Evolutionary conservation across 2,113 vertebrate species (phyloP).

Genomic region (Pangasianodon hypophthalmus): DNA sequence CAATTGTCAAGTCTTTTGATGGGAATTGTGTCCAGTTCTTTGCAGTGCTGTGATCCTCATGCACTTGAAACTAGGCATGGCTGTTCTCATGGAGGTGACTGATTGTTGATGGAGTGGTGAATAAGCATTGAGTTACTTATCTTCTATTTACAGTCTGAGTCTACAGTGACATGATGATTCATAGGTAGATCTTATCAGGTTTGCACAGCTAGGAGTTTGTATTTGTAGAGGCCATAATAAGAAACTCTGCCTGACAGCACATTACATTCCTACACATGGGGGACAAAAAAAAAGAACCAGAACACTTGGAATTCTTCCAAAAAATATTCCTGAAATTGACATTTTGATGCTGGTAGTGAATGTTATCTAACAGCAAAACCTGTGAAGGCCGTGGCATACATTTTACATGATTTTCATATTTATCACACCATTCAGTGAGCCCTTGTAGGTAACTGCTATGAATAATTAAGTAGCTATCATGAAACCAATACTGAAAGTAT

Average conservation of each 20-base stretch:
- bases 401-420: background rate
- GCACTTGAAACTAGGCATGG: background rate
- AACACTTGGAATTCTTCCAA: background rate
- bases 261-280: background rate
- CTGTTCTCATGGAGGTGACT: conserved; percentile 17
- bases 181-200: conserved; percentile 48
- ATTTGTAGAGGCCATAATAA: background rate
- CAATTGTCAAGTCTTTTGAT: background rate
- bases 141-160: conserved; percentile 51
- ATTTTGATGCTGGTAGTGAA: background rate
- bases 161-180: conserved; percentile 47
- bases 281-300: background rate
- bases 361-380: background rate
- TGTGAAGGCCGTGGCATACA: background rate
- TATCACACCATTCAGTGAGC: background rate
- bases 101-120: conserved; percentile 45
- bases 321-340: too few relatives aligned
- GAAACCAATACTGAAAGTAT: background rate
- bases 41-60: background rate
- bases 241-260: background rate
- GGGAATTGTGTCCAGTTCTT: background rate
- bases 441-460: background rate
- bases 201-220: conserved; percentile 44
- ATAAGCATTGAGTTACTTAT: conserved; percentile 52
- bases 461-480: background rate